These are phyloP conservation scores for Calidris pygmaea DNA, from an alignment of 2,113 vertebrate genomes.

Conservation along the genomic window DNA sequence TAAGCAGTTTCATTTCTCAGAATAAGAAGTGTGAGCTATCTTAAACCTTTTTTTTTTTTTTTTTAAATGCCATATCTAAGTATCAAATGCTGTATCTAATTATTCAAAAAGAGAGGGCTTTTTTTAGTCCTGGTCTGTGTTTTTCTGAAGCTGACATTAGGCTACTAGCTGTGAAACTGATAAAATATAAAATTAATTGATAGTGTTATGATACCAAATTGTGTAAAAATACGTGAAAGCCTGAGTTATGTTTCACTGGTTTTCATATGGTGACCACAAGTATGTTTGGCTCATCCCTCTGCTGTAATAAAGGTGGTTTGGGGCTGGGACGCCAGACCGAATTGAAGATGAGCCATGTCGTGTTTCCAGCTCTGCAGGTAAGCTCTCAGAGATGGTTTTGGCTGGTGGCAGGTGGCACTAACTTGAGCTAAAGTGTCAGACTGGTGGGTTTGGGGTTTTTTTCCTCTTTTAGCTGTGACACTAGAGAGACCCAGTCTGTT, in stretches of 20 bases:
- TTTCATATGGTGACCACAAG: not conserved
- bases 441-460: not conserved
- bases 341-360: not conserved
- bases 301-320: not conserved
- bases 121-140: not conserved
- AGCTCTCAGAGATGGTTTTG: not conserved
- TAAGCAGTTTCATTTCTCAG: not conserved
- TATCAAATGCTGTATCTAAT: not conserved
- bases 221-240: not conserved
- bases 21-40: not conserved
- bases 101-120: not conserved
- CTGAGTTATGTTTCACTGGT: not conserved
- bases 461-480: not conserved
- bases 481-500: not conserved
- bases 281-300: not conserved
- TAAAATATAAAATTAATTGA: not conserved
- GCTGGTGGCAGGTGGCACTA: not conserved
- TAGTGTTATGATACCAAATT: not conserved
- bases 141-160: not conserved
- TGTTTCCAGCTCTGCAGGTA: conserved; percentile 12
- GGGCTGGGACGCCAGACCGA: not conserved
- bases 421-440: not conserved
- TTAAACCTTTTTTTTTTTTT: not conserved
- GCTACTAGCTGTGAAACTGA: not conserved
- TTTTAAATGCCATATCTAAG: not conserved